Base-by-base conservation (phyloP, 2,797 vertebrate species). In the Mormyrus hasselquistii region DNA sequence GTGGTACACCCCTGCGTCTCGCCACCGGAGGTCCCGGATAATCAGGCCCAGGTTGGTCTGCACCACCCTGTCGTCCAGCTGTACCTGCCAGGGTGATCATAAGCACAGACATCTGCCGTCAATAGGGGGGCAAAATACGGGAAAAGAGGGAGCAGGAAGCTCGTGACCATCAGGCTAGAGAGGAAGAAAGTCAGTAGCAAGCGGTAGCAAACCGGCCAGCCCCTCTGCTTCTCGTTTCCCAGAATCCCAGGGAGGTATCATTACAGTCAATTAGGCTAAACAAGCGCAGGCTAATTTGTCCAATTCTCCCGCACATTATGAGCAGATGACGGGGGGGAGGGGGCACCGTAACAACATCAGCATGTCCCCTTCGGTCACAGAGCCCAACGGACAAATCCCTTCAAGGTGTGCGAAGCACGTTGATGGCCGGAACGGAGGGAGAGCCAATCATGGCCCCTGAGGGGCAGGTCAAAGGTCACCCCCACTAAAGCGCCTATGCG, bases 41-140 rank as follows among this genome's bases (percentile, higher is more conserved):
- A 99, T 94, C 90, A 99, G 95, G 59, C 98, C 98, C 0, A 96
- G 96, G 84, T 97, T 96, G 0, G 97, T 99, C 94, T 96, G 96
- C 90, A 99, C 93, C 16, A 98, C 93, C 3, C 98, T 97, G 84
- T 99, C 98, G 0, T 99, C 97, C 1, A 95, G 93, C 93, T 94
- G 96, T 91, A 99, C 94, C 98, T 99, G 92, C 0, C 25, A 4
- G 9, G 8, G 62, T 29, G 38, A 52, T 5, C 6, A n/a, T 19
- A 44, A 87, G 22, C 53, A 62, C 14, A 22, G 29, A 38, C 38
- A 19, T 44, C 38, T 25, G n/a, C 22, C 22, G 10, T 86, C 25
- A 53, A 16, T 0, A 14, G 59, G 62, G 25, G 57, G 38, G 34
- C 19, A 41, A 2, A 16, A 1, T n/a, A 29, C 25, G 2, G 38